phyloP scores from a whole-genome alignment of 2,888 invertebrate species.

The Portevinia maculata region DNA sequence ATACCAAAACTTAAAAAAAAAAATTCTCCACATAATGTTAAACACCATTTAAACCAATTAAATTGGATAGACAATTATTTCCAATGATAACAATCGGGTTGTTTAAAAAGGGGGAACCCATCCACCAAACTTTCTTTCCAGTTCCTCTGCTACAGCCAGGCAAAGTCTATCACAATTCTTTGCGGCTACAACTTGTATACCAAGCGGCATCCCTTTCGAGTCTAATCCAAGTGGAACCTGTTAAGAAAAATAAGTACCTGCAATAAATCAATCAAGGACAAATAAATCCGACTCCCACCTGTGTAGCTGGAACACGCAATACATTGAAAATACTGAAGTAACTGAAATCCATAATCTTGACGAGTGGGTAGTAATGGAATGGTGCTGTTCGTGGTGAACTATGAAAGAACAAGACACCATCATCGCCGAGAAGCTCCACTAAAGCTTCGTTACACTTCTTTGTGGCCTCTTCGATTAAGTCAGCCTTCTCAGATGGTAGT shows the following conservation, averaged over 20 bases:
- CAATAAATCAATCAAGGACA: constrained; percentile 29
- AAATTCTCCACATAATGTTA: too few species aligned
- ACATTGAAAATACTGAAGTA: constrained; percentile 94
- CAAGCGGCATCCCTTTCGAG: constrained; percentile 91
- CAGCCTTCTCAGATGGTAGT: constrained; percentile 86
- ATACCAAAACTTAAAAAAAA: too few species aligned
- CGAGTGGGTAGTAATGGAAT: constrained; percentile 90
- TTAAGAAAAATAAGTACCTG: background rate
- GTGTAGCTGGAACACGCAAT: constrained; percentile 91
- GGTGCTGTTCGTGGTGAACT: constrained; percentile 91
- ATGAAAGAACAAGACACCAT: constrained; percentile 93
- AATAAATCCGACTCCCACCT: constrained; percentile 83
- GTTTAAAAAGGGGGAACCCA: constrained; percentile 88
- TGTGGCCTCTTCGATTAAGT: constrained; percentile 87
- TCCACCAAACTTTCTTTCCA: constrained; percentile 94
- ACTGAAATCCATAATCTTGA: constrained; percentile 92
- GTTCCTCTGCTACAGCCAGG: constrained; percentile 93
- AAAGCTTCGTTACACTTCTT: constrained; percentile 85
- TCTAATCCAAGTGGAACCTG: constrained; percentile 91
- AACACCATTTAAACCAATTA: background rate
- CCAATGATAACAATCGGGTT: constrained; percentile 70
- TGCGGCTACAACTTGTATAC: constrained; percentile 93
- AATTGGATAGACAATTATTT: background rate
- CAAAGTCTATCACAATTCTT: constrained; percentile 92
- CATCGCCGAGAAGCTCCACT: constrained; percentile 87